Evolutionary conservation across 2,797 vertebrate genomes (phyloP).

Genomic region (Sebastes reedi): DNA sequence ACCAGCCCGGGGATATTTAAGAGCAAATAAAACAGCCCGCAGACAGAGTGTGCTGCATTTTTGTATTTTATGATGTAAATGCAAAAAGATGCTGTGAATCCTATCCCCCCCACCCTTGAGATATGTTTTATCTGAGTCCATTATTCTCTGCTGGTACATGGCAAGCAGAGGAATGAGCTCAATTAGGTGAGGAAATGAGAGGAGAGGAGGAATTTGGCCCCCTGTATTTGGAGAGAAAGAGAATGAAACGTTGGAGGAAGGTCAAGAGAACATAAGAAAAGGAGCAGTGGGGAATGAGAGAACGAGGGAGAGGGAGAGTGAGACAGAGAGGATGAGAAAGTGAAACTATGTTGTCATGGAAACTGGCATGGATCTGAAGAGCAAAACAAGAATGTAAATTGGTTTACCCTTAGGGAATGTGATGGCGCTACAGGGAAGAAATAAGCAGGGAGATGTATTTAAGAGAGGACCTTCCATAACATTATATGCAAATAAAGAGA

Average conservation of each 20-base stretch:
- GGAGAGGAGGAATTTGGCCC: constrained; percentile 59
- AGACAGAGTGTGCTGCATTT: constrained; percentile 34
- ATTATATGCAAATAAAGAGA: constrained; percentile 41
- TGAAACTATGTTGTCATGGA: constrained; percentile 94
- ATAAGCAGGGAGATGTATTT: constrained; percentile 54
- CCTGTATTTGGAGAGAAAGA: constrained; percentile 59
- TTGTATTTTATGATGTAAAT: constrained; percentile 56
- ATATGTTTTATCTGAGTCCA: constrained; percentile 38
- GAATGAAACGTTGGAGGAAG: constrained; percentile 69
- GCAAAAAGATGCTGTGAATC: constrained; percentile 48
- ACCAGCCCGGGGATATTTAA: constrained; percentile 39
- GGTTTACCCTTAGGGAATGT: constrained; percentile 83
- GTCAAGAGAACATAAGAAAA: constrained; percentile 71
- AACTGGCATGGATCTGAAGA: constrained; percentile 89
- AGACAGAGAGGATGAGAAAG: constrained; percentile 78
- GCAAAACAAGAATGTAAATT: constrained; percentile 90
- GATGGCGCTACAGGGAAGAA: constrained; percentile 75
- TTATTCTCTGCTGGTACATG: constrained; percentile 52
- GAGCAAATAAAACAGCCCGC: constrained; percentile 28
- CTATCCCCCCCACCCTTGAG: background rate
- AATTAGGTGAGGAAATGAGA: constrained; percentile 74
- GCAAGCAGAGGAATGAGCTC: constrained; percentile 59
- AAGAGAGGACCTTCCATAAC: constrained; percentile 40
- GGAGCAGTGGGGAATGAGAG: constrained; percentile 70
- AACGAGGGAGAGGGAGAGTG: constrained; percentile 49